Base-by-base conservation (phyloP, 2,113 vertebrate species). In the Protobothrops flavoviridis region DNA sequence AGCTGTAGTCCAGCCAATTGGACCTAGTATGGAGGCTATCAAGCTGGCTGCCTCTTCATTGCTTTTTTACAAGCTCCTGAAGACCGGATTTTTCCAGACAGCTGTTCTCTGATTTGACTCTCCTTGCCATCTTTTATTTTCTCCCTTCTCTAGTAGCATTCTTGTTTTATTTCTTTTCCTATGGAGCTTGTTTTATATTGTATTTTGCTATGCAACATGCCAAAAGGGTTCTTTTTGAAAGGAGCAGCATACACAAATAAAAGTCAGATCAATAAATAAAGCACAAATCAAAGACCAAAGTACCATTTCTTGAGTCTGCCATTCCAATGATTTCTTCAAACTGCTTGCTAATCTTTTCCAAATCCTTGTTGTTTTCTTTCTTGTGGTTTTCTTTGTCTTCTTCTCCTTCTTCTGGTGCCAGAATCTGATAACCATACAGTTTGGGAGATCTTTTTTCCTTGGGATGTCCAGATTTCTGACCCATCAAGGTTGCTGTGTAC, bases 301-400 rank as follows among this genome's bases (percentile, higher is more conserved):
- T 87, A 98, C 97, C 96, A 3, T 97, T 97, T 93, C 95, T 96
- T 92, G 94, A 90, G 90, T 97, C 96, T 94, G 97, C 96, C 88
- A 95, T 17, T 9, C 95, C 91, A 21, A 85, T 90, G 57, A 93
- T 90, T 2, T 91, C 69, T 20, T 15, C 8, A 2, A 92, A 6
- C 90, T 11, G 86, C 57, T 3, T 8, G 6, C 20, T 93, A 93
- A 93, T 81, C 50, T 5, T 93, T 92, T 96, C 96, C 15, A 8
- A 12, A 89, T 95, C 88, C 88, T 61, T 57, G 3, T 23, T 12
- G 15, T n/a, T 1, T 48, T 85, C 23, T 64, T 87, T 55, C 53
- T 57, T 24, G 15, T 93, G 15, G 64, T 91, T 91, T 69, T 3
- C 92, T 91, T 69, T 3, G 2, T n/a, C 45, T 23, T 45, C 89